phyloP scores from a whole-genome alignment of 2,113 vertebrate species.

The Geococcyx californianus region DNA sequence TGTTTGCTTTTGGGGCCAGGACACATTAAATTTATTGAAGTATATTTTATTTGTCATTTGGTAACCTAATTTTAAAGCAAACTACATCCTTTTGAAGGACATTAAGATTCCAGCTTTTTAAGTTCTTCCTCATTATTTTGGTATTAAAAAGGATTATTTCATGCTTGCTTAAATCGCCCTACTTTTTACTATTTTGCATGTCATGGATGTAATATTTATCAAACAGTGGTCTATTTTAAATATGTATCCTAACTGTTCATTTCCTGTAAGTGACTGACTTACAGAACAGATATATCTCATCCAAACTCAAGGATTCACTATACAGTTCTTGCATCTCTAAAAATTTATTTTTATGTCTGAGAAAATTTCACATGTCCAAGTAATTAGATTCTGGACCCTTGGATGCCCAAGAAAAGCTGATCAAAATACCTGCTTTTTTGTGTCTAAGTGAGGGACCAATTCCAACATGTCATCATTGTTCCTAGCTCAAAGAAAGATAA shows the following conservation, averaged over 20 bases:
- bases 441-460: not conserved
- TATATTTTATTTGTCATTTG: not conserved
- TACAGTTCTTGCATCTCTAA: not conserved
- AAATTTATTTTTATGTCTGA: not conserved
- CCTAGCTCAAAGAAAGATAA: not conserved
- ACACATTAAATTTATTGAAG: not conserved
- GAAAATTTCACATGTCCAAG: not conserved
- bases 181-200: slow-evolving; percentile 42
- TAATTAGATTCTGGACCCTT: not conserved
- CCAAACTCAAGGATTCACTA: not conserved
- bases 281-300: not conserved
- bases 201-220: slow-evolving; percentile 22
- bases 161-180: not conserved
- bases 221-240: slow-evolving; percentile 31
- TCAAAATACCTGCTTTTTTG: not conserved
- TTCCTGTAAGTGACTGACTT: not conserved
- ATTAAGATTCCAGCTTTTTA: not conserved
- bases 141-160: slow-evolving; percentile 31
- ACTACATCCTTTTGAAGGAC: not conserved
- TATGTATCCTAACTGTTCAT: not conserved
- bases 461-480: not conserved
- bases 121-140: not conserved
- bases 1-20: not conserved
- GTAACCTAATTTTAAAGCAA: not conserved
- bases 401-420: not conserved